Evolutionary conservation across 2,113 vertebrate genomes (phyloP).

Genomic region (Bungarus multicinctus): DNA sequence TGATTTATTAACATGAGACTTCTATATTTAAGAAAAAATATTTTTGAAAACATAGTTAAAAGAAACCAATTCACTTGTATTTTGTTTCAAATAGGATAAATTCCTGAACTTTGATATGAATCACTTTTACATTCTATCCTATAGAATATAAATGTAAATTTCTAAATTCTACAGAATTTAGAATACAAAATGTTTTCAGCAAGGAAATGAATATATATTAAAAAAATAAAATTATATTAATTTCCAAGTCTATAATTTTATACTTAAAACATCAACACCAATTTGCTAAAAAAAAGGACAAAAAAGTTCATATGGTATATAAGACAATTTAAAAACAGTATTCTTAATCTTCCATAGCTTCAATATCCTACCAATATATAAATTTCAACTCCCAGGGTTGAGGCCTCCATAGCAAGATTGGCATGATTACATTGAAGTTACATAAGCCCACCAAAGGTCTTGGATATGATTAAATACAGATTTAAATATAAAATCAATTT

Average conservation of each 20-base stretch:
- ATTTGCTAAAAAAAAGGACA: not conserved
- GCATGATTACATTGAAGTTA: not conserved
- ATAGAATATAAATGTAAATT: not conserved
- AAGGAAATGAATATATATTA: not conserved
- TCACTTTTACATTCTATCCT: not conserved
- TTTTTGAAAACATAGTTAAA: not conserved
- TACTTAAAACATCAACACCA: not conserved
- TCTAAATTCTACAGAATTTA: not conserved
- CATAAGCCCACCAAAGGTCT: not conserved
- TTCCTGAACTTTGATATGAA: not conserved
- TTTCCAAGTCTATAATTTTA: not conserved
- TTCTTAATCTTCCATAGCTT: not conserved
- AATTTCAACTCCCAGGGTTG: not conserved
- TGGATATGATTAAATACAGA: not conserved
- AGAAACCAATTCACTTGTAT: not conserved
- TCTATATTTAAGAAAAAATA: not conserved
- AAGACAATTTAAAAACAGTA: not conserved
- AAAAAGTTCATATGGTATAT: not conserved
- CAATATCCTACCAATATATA: not conserved
- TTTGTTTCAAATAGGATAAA: not conserved
- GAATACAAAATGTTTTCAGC: not conserved
- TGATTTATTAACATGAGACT: not conserved
- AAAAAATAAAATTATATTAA: not conserved
- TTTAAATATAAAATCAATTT: not conserved
- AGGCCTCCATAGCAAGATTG: not conserved